Evolutionary conservation across 2,797 vertebrate genomes (phyloP).

Genomic region (Gymnodraco acuticeps): DNA sequence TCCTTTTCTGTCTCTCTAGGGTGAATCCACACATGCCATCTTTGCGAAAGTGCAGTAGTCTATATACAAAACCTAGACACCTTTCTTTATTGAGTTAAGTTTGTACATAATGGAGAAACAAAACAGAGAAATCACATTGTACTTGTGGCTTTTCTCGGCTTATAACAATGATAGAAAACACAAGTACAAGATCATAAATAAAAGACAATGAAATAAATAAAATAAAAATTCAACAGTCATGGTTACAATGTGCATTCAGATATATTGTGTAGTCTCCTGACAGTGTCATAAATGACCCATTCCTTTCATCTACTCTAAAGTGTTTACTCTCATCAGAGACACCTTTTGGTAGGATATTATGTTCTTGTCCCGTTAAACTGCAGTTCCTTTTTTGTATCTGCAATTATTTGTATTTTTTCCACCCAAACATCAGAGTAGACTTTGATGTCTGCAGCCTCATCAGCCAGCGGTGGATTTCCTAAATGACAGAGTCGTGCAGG

Average conservation of each 20-base stretch:
- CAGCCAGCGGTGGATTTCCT: constrained; percentile 53
- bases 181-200: no score
- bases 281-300: no score
- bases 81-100: constrained; percentile 1
- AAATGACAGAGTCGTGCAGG: constrained; percentile 55
- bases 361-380: constrained; percentile 39
- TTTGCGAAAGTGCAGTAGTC: constrained; percentile 8
- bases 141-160: constrained; percentile 17
- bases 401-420: not conserved
- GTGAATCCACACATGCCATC: not conserved
- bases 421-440: constrained; percentile 32
- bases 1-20: constrained; percentile 9
- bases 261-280: no score
- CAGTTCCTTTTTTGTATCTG: constrained; percentile 30
- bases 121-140: constrained; percentile 30
- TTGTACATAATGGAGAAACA: no score
- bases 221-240: no score
- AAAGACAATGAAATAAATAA: no score
- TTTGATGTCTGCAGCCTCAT: constrained; percentile 57
- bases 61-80: constrained; percentile 38
- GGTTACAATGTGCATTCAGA: no score
- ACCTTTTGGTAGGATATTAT: constrained; percentile 40
- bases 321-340: not conserved
- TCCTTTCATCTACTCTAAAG: no score
- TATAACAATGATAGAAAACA: no score